Evolutionary conservation across 2,888 invertebrate genomes (phyloP).

Genomic region (Uropetala carovei): DNA sequence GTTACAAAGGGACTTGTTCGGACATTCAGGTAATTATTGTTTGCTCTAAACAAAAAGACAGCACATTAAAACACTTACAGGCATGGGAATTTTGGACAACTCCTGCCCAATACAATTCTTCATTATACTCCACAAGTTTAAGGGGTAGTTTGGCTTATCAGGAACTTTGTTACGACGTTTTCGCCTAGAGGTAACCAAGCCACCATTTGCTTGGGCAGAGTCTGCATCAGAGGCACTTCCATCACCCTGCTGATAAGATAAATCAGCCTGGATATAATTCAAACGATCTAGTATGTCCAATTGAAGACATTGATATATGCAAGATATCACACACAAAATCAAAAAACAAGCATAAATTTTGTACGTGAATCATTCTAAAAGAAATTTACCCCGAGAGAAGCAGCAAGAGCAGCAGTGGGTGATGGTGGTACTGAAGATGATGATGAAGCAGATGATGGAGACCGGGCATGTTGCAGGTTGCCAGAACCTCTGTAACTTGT

Average conservation of each 20-base stretch:
- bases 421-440: conserved; percentile 32
- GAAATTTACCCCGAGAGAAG: conserved; percentile 27
- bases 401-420: background rate
- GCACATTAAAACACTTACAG: conserved; percentile 77
- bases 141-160: conserved; percentile 94
- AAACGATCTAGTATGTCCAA: background rate
- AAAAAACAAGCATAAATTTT: background rate
- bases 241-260: background rate
- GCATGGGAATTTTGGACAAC: conserved; percentile 99
- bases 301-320: background rate
- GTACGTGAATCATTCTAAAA: background rate
- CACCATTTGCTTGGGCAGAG: conserved; percentile 21
- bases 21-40: too few relatives aligned
- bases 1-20: too few relatives aligned
- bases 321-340: background rate
- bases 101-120: conserved; percentile 99
- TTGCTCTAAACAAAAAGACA: too few relatives aligned
- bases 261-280: background rate
- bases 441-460: background rate
- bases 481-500: background rate
- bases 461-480: background rate
- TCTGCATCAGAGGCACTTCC: background rate
- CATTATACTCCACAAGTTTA: conserved; percentile 99
- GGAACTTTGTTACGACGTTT: conserved; percentile 89
- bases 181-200: conserved; percentile 75